Evolutionary conservation across 1,140 invertebrate genomes (phyloP), one percentile per base, ranked within the genome.

Genomic region (Odontomachus brunneus): DNA sequence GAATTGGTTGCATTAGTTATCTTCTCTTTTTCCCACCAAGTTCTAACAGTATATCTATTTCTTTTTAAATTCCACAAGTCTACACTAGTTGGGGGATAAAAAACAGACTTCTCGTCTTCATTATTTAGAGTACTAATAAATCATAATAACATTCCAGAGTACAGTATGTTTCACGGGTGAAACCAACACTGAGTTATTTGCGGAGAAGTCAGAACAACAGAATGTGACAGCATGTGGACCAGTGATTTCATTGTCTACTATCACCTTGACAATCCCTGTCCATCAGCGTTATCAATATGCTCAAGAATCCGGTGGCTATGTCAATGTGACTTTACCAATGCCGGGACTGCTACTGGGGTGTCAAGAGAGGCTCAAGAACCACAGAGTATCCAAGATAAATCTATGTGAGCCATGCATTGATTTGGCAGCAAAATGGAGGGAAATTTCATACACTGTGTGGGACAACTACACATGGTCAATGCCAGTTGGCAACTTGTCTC

Each of bases 281-380:
- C 93, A 94, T 84, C 92, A 94, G 26, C 89, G 94, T 22, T 94
- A 94, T 69, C 93, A 91, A 26, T 89, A 89, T 67, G 87, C 93
- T 5, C 87, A 19, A 7, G n/a, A 82, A 1, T 72, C 76, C 53
- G 90, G 87, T 19, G 83, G 73, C 33, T 91, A 92, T 49, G 51
- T 88, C 9, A 89, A 90, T 73, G 57, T 93, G 4, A 86, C 44
- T 14, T 29, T 94, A 12, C 89, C 88, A 15, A 63, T 85, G 26
- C 89, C 92, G 22, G 86, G 85, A 26, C 63, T 94, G 26, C 82
- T 94, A 11, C 63, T 94, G 19, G 92, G 93, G 0, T 94, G 94
- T 53, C 89, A 74, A 74, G n/a, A 92, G 22, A 88, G 87, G 67
- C 83, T 92, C 33, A 89, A 86, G 44, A 84, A 92, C 17, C 86